Percentiles rank a stretch among this genome's conserved stretches.
Evolutionary conservation across 2,888 invertebrate genomes (phyloP).

Genomic region (Ophion ellenae): DNA sequence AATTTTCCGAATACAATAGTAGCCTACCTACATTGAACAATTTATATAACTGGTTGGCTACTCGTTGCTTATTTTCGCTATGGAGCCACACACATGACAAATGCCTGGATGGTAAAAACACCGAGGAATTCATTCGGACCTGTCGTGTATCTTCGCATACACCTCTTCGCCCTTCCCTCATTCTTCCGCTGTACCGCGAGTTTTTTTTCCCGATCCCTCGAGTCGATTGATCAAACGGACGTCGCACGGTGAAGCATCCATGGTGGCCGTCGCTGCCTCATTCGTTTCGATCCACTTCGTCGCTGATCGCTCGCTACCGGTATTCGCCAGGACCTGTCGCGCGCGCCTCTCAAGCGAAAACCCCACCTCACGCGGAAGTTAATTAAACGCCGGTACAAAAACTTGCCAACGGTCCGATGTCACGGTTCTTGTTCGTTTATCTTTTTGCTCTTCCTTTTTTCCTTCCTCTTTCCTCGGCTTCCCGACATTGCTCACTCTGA

Average conservation of each 20-base stretch:
- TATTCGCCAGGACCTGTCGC: conserved; percentile 51
- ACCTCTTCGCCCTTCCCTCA: conserved; percentile 12
- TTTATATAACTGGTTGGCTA: too few relatives aligned
- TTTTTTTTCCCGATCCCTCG: conserved; percentile 13
- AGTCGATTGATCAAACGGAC: conserved; percentile 51
- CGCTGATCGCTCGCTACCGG: conserved; percentile 55
- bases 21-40: too few relatives aligned
- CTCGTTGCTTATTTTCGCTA: not conserved
- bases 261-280: conserved; percentile 51
- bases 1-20: too few relatives aligned
- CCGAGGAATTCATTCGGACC: not conserved
- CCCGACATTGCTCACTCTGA: conserved; percentile 11
- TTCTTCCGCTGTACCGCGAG: not conserved
- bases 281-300: conserved; percentile 64
- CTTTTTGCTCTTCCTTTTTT: conserved; percentile 2
- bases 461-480: not conserved
- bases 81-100: not conserved
- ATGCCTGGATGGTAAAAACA: not conserved
- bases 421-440: conserved; percentile 33
- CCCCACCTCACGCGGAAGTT: conserved; percentile 62
- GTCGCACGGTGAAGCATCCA: conserved; percentile 26
- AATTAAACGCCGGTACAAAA: conserved; percentile 63
- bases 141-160: conserved; percentile 20
- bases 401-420: conserved; percentile 54
- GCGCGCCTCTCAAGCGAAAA: conserved; percentile 19